phyloP scores from a whole-genome alignment of 2,888 invertebrate species.

The Trichopria drosophilae region DNA sequence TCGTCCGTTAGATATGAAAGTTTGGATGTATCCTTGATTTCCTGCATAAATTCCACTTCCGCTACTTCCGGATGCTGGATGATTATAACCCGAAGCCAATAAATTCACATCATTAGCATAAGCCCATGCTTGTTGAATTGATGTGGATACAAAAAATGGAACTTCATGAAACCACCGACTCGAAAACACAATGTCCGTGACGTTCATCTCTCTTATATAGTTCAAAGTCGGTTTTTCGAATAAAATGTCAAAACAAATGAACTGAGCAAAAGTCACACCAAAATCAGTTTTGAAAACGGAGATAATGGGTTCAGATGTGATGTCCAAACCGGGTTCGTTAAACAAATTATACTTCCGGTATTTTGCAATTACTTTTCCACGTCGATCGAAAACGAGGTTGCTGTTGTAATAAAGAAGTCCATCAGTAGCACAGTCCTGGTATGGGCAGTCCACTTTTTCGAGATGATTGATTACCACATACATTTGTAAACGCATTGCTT shows the following conservation, averaged over 20 bases:
- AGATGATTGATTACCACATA: conserved; percentile 74
- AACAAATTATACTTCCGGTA: conserved; percentile 60
- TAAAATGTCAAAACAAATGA: conserved; percentile 82
- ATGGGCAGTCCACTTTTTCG: conserved; percentile 64
- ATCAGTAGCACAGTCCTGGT: conserved; percentile 62
- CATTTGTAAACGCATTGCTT: conserved; percentile 63
- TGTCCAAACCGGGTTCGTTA: conserved; percentile 59
- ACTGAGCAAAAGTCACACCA: conserved; percentile 77
- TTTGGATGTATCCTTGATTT: conserved; percentile 9
- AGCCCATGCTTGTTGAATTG: conserved; percentile 73
- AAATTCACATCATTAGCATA: conserved; percentile 70
- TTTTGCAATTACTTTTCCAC: conserved; percentile 72
- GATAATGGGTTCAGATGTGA: conserved; percentile 61
- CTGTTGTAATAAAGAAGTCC: conserved; percentile 70
- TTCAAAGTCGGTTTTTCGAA: conserved; percentile 65
- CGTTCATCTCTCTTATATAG: conserved; percentile 59
- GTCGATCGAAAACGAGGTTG: conserved; percentile 75
- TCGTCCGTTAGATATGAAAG: not conserved
- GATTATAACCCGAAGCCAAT: conserved; percentile 72
- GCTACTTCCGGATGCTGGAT: conserved; percentile 64
- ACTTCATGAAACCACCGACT: conserved; percentile 82
- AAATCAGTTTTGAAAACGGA: conserved; percentile 74
- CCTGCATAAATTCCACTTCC: conserved; percentile 61
- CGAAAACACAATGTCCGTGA: conserved; percentile 69
- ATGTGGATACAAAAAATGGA: conserved; percentile 74